These are phyloP conservation scores for Prionchulus punctatus DNA, from an alignment of 2,888 invertebrate genomes.

Conservation along the genomic window DNA sequence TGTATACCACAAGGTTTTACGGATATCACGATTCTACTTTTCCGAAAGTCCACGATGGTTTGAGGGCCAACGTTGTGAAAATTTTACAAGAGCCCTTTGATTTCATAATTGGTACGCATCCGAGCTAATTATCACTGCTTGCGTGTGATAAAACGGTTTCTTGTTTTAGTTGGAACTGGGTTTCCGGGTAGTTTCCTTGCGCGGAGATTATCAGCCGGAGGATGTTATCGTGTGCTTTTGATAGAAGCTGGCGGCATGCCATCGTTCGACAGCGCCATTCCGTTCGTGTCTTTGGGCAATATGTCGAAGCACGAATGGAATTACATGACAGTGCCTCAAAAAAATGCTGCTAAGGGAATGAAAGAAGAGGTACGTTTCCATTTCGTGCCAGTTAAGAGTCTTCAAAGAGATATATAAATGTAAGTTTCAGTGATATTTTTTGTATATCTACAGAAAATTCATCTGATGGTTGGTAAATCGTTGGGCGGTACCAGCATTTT, in stretches of 20 bases:
- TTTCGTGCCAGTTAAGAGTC: no score
- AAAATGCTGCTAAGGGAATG: slow-evolving; percentile 11
- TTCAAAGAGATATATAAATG: no score
- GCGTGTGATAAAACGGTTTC: neutral
- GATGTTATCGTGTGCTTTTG: slow-evolving; percentile 12
- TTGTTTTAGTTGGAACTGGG: slow-evolving; percentile 12
- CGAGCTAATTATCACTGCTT: neutral
- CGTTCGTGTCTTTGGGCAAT: slow-evolving; percentile 10
- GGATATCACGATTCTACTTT: slow-evolving; percentile 1
- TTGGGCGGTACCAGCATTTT: slow-evolving; percentile 10
- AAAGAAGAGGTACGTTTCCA: slow-evolving; percentile 9
- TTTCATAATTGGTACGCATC: slow-evolving; percentile 10
- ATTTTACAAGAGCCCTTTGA: slow-evolving; percentile 9
- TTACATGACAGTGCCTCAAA: slow-evolving; percentile 10
- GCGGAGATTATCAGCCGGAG: neutral
- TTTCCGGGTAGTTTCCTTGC: slow-evolving; percentile 14
- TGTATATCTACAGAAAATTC: slow-evolving; percentile 10
- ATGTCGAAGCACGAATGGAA: neutral
- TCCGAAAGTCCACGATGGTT: slow-evolving; percentile 9
- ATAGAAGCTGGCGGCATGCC: slow-evolving; percentile 13
- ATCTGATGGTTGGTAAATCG: slow-evolving; percentile 8
- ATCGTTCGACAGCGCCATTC: slow-evolving; percentile 11
- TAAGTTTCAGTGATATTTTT: neutral
- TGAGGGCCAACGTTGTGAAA: neutral
- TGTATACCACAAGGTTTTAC: slow-evolving; percentile 6